Evolutionary conservation across 2,113 vertebrate species (phyloP).

Genomic region (Urocolius indicus): DNA sequence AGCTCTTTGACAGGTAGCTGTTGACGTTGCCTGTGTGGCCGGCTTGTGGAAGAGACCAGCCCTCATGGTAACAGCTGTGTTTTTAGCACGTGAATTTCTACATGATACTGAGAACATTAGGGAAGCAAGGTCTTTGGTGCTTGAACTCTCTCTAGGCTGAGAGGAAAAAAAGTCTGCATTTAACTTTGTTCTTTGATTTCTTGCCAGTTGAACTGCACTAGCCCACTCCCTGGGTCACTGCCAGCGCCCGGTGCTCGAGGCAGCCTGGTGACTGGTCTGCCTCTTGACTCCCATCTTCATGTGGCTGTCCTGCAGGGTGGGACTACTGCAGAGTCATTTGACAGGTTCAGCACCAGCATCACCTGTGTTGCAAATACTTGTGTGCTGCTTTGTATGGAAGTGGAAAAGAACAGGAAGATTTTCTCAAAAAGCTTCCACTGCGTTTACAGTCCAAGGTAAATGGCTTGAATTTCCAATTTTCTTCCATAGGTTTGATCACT

Average conservation of each 20-base stretch:
- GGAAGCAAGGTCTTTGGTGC: background rate
- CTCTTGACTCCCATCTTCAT: background rate
- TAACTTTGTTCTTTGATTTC: background rate
- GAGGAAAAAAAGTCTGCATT: fast-evolving
- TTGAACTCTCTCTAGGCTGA: background rate
- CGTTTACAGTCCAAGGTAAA: background rate
- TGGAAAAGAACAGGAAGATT: background rate
- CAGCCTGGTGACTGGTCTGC: background rate
- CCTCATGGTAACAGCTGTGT: background rate
- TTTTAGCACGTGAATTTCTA: background rate
- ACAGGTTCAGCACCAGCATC: background rate
- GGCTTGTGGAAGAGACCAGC: background rate
- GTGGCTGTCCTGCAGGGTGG: background rate
- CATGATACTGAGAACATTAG: background rate
- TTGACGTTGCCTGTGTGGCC: background rate
- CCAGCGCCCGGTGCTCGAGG: background rate
- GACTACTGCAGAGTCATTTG: background rate
- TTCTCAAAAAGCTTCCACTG: background rate
- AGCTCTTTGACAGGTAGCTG: background rate
- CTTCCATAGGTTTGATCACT: background rate
- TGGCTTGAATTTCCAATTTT: background rate
- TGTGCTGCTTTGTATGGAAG: background rate
- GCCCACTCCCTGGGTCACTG: background rate
- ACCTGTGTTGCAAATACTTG: background rate
- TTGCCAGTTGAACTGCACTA: background rate